Evolutionary conservation across 2,888 invertebrate species (phyloP), one percentile per base, ranked within the genome.

Genomic region (Argyresthia goedartella): DNA sequence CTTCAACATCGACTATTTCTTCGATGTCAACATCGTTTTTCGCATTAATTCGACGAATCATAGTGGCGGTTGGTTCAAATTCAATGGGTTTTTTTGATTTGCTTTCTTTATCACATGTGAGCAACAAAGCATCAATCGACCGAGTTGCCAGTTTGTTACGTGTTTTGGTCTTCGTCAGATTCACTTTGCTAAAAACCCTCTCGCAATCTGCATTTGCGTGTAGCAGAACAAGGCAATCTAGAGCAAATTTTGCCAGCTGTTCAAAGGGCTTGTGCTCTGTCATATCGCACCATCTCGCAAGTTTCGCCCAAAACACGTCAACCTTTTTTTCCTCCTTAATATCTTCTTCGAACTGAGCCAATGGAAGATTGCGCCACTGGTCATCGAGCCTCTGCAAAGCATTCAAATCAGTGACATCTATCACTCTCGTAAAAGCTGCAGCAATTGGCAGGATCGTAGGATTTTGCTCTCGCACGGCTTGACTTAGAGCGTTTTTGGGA

Each of bases 391-490:
- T 14, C 10, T 45, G 45, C 45, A 45, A 16, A 16, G 45, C 25
- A 25, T 25, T 25, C 25, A 25, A 25, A 25, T 25, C 25, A 25
- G 41, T 41, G 41, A 49, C 35, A 49, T 49, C 39, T 34, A 50
- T 33, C 35, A 49, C 49, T 49, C 49, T 49, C 33, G 49, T 33
- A 49, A 49, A 49, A 25, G 14, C 25, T 35, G 49, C 14, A 25
- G 49, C 49, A 25, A 39, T 49, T 16, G 39, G 35, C 46, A 46
- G 25, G 25, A 46, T 46, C 25, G 46, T 25, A 25, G 46, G 16
- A 46, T 46, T 46, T 46, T 25, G 46, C 25, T 46, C 46, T 15
- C 46, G 46, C 46, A 46, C 46, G 46, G 46, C 15, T 46, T 46
- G 46, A 16, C 46, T 46, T 25, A 49, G 33, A 46, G 46, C 46